Conservation (phyloP, 2,113 vertebrate genomes). For the Steatornis caripensis region DNA sequence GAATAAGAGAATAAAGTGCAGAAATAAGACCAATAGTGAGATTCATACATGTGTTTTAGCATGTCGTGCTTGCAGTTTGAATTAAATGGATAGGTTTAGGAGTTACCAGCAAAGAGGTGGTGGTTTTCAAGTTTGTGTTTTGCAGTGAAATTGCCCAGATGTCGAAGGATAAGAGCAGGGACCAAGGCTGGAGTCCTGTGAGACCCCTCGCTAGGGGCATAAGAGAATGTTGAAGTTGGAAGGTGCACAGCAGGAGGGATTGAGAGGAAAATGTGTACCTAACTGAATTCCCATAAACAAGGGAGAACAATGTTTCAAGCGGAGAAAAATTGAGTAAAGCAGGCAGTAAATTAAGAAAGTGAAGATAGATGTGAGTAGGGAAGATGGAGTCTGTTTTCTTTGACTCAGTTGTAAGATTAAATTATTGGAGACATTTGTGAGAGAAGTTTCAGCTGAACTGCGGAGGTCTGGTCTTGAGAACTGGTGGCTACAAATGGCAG, state of each 20-base stretch:
- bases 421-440: not conserved
- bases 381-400: not conserved
- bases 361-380: not conserved
- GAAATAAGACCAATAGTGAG: not conserved
- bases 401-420: not conserved
- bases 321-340: not conserved
- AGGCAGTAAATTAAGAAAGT: not conserved
- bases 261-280: not conserved
- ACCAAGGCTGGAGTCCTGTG: not conserved
- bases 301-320: not conserved
- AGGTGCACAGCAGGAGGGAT: accelerated
- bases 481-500: not conserved
- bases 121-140: not conserved
- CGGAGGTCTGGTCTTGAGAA: not conserved
- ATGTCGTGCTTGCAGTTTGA: not conserved
- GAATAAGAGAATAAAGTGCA: no score
- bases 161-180: not conserved
- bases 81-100: not conserved
- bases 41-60: not conserved
- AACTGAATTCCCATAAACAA: not conserved
- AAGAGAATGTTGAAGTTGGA: not conserved
- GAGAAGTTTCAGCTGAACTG: not conserved
- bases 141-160: not conserved
- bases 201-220: not conserved
- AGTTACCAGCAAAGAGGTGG: not conserved